Evolutionary conservation across 1,140 invertebrate genomes (phyloP), one percentile per base, ranked within the genome.

Genomic region (Dreissena rostriformis): DNA sequence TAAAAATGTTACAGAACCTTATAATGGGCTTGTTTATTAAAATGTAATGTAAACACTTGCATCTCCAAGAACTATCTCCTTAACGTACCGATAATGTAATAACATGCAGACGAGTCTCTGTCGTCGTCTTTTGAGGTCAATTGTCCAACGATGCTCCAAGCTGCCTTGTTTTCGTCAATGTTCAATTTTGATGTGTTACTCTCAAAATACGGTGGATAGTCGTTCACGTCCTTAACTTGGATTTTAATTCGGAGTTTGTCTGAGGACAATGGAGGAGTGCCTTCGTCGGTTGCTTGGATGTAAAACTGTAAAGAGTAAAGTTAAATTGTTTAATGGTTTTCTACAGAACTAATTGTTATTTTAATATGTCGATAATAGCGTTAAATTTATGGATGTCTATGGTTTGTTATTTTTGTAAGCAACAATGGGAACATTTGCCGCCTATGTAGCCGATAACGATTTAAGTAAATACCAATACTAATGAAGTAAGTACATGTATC

Each of bases 231-330:
- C 0, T 51, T 72, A 15, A 81, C 79, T 63, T 81, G 15, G 2
- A 81, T 39, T 28, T 68, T 81, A 0, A 81, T 66, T 17, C 39
- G 49, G 51, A 22, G 14, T 65, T 61, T 73, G 1, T 81, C 79
- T 5, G 79, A 81, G 5, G 68, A 65, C 12, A 63, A 39, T 26
- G 70, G 11, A 65, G 79, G 79, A 26, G 39, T 19, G 24, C 79
- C 79, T 17, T 39, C 49, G 26, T 81, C 79, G 6, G 79, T 81
- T 17, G 67, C 79, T 73, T 81, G 79, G 19, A 81, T 22, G 11
- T 65, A 68, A 66, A 81, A 81, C 79, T 81, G 52, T 39, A 61
- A 61, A 6, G 17, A 24, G 22, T n/a, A 61, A 61, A 6, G 22
- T 61, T 11, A 2, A 61, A 6, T 61, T 61, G 17, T 24, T 61